These are phyloP conservation scores for Pogona vitticeps DNA, from an alignment of 2,113 vertebrate genomes.

Conservation along the genomic window DNA sequence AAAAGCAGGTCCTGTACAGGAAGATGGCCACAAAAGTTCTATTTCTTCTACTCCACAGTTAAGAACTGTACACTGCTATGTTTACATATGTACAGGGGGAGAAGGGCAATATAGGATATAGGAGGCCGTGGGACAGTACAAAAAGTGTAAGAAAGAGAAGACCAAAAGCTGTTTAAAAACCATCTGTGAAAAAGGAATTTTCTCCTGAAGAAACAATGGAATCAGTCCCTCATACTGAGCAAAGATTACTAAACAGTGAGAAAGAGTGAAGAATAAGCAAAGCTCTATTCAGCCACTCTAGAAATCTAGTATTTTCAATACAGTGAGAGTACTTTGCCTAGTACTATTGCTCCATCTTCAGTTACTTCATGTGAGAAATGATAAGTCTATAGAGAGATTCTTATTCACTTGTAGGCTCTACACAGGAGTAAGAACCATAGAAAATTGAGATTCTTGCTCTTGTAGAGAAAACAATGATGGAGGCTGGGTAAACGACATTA, in stretches of 20 bases:
- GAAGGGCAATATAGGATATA: slow-evolving; percentile 76
- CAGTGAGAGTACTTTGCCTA: too few relatives aligned
- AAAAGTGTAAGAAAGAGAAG: slow-evolving; percentile 65
- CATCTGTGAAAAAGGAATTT: slow-evolving; percentile 53
- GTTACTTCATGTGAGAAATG: too few relatives aligned
- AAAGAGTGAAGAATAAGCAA: slow-evolving; percentile 10
- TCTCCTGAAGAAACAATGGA: slow-evolving; percentile 43
- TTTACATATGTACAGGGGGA: slow-evolving; percentile 93
- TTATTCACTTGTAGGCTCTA: too few relatives aligned
- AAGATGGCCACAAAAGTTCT: slow-evolving; percentile 87
- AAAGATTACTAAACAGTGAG: neutral
- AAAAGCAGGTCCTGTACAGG: slow-evolving; percentile 82
- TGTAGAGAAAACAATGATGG: too few relatives aligned
- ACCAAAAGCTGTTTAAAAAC: slow-evolving; percentile 20
- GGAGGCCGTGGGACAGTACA: slow-evolving; percentile 69
- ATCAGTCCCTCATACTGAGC: slow-evolving; percentile 24
- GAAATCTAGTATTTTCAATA: too few relatives aligned
- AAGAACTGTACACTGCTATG: slow-evolving; percentile 86
- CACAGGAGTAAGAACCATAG: too few relatives aligned
- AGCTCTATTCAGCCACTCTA: neutral
- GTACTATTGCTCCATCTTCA: too few relatives aligned
- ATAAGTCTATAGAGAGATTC: too few relatives aligned
- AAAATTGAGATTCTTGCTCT: too few relatives aligned
- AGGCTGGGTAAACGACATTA: too few relatives aligned
- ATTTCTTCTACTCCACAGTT: slow-evolving; percentile 84